These are phyloP conservation scores for Aspidiotus destructor DNA, from an alignment of 2,888 invertebrate species.

Conservation along the genomic window DNA sequence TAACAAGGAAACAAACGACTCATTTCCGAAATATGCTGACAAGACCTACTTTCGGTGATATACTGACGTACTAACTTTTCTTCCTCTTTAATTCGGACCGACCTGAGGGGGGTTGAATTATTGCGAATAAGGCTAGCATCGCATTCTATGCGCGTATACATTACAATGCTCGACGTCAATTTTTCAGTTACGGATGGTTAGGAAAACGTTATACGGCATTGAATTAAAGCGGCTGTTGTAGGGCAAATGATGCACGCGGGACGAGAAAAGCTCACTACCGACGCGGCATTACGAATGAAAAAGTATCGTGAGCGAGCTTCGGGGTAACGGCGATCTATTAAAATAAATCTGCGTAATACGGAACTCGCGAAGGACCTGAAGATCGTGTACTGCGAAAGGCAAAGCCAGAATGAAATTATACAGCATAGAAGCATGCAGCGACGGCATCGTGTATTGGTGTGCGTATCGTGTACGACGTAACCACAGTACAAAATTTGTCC, in stretches of 20 bases:
- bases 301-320: no score
- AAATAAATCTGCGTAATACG: conserved; percentile 25
- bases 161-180: neutral
- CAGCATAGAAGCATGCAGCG: neutral
- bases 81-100: no score
- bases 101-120: no score
- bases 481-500: conserved; percentile 26
- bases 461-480: conserved; percentile 9
- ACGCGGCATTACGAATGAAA: no score
- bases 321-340: neutral
- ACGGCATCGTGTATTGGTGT: neutral
- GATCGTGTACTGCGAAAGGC: neutral
- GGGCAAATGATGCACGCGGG: conserved; percentile 15
- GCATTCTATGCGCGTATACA: conserved; percentile 5
- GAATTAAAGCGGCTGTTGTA: conserved; percentile 24
- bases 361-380: no score
- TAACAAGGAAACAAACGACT: no score
- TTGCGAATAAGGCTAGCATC: conserved; percentile 3
- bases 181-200: neutral
- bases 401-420: no score
- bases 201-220: conserved; percentile 11
- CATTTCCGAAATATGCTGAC: no score
- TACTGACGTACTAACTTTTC: no score
- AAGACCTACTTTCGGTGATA: no score
- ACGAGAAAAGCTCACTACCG: neutral